These are phyloP conservation scores for Bathynomus jamesi DNA, from an alignment of 1,140 invertebrate genomes.

Conservation along the genomic window DNA sequence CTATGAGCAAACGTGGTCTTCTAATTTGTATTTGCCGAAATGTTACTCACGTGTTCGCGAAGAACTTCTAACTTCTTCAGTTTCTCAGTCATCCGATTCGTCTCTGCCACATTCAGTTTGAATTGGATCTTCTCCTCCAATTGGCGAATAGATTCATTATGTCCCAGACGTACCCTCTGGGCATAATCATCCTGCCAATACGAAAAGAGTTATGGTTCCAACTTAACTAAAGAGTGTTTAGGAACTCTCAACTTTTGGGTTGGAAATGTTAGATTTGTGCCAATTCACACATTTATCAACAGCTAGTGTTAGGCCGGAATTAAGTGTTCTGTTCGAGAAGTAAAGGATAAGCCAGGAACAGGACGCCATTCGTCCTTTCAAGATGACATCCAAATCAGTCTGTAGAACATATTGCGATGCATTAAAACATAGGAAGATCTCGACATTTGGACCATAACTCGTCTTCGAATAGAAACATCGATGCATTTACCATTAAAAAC, in stretches of 20 bases:
- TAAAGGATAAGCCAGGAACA: neutral
- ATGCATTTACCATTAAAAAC: no score
- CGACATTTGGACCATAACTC: no score
- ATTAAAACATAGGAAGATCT: no score
- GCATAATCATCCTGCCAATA: slow-evolving; percentile 60
- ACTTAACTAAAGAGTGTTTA: no score
- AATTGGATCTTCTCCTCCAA: slow-evolving; percentile 60
- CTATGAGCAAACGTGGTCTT: neutral
- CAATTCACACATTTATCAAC: slow-evolving; percentile 8
- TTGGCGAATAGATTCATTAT: slow-evolving; percentile 53
- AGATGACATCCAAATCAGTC: no score
- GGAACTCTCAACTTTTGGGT: no score
- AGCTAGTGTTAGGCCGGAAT: neutral
- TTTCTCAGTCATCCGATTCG: slow-evolving; percentile 67
- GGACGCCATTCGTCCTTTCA: neutral
- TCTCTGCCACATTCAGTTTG: slow-evolving; percentile 63
- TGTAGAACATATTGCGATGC: no score
- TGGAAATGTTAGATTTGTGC: slow-evolving; percentile 6
- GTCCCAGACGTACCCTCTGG: slow-evolving; percentile 56
- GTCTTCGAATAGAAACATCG: no score
- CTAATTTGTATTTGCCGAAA: neutral
- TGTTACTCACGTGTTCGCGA: slow-evolving; percentile 66
- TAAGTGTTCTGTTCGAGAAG: neutral
- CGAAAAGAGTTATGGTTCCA: slow-evolving; percentile 20
- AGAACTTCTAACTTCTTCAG: slow-evolving; percentile 69